Percentiles rank a stretch among this genome's conserved stretches.
Evolutionary conservation across 2,888 invertebrate species (phyloP).

Genomic region (Beris chalybata): DNA sequence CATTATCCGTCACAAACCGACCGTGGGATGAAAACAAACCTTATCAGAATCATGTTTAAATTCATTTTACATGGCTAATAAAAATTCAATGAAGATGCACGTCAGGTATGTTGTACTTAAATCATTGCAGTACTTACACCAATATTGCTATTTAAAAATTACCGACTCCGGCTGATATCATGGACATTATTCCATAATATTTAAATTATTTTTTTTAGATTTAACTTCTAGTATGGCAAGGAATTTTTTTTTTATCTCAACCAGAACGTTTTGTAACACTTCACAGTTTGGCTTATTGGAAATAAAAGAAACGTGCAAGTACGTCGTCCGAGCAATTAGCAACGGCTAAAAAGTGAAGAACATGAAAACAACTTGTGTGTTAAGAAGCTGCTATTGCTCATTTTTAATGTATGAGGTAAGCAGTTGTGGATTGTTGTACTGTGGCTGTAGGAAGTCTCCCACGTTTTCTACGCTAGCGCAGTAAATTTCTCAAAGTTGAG

Average conservation of each 20-base stretch:
- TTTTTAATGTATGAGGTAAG: too few species aligned
- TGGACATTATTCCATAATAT: background rate
- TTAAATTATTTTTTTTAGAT: background rate
- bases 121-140: too few species aligned
- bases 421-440: background rate
- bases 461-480: background rate
- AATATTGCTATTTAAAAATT: too few species aligned
- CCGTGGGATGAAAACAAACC: too few species aligned
- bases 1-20: too few species aligned
- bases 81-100: too few species aligned
- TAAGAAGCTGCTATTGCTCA: too few species aligned
- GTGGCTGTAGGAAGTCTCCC: background rate
- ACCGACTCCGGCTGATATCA: too few species aligned
- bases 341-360: background rate
- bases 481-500: background rate
- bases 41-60: too few species aligned
- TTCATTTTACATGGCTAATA: too few species aligned
- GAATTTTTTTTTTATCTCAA: background rate
- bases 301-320: slow-evolving; percentile 9
- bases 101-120: too few species aligned
- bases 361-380: background rate
- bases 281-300: background rate
- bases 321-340: slow-evolving; percentile 5
- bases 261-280: background rate
- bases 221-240: too few species aligned